Evolutionary conservation across 2,888 invertebrate species (phyloP).

Genomic region (Eristalis intricaria): DNA sequence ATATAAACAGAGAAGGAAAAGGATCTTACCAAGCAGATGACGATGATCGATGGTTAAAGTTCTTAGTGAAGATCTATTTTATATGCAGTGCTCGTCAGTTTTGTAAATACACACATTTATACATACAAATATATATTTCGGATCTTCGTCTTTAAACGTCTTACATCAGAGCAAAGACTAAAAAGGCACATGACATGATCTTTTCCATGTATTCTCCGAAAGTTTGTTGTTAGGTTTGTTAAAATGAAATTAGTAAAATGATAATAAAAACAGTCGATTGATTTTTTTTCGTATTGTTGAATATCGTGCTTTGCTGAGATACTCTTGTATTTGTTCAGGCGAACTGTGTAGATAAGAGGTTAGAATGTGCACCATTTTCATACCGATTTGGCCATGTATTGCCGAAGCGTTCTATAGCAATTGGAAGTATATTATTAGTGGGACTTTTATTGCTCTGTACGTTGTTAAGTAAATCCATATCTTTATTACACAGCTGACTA

Average conservation of each 20-base stretch:
- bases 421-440: neutral
- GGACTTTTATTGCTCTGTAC: neutral
- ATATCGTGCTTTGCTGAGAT: neutral
- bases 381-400: neutral
- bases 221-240: slow-evolving; percentile 57
- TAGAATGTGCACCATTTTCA: neutral
- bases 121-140: slow-evolving; percentile 46
- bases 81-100: slow-evolving; percentile 5
- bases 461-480: no score
- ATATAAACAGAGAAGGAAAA: slow-evolving; percentile 16
- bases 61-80: neutral
- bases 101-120: slow-evolving; percentile 51
- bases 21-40: slow-evolving; percentile 18
- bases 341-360: neutral
- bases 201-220: slow-evolving; percentile 19
- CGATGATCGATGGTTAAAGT: neutral
- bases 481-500: no score
- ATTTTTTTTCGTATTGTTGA: neutral
- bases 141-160: slow-evolving; percentile 21
- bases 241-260: slow-evolving; percentile 37
- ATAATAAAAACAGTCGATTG: slow-evolving; percentile 17
- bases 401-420: neutral
- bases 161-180: neutral
- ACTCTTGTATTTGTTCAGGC: neutral
- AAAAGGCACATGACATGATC: neutral